Conservation (phyloP, 1,140 invertebrate species). For the Dryas iulia region DNA sequence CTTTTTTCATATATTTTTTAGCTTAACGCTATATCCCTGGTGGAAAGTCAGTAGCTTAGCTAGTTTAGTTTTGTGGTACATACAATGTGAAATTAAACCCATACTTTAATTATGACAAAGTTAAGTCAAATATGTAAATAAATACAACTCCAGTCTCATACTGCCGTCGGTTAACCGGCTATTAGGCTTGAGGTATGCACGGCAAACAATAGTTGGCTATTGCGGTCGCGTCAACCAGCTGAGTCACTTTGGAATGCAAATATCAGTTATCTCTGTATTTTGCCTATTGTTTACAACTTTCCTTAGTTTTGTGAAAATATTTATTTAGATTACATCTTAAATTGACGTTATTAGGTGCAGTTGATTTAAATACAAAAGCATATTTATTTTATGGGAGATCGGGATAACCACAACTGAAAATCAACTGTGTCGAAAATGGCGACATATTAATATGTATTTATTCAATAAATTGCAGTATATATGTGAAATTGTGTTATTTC, state of each 20-base stretch:
- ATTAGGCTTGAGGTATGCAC: conserved; percentile 14
- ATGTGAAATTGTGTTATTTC: no score
- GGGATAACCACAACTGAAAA: no score
- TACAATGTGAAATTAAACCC: no score
- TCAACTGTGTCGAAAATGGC: no score
- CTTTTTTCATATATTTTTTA: no score
- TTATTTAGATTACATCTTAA: background rate
- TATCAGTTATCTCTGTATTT: conserved; percentile 3
- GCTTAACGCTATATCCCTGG: no score
- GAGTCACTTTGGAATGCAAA: conserved; percentile 18
- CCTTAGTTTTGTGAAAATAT: background rate
- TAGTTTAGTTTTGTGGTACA: no score
- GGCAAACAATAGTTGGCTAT: conserved; percentile 4
- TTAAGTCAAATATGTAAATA: background rate
- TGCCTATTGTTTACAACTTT: background rate
- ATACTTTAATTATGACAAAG: background rate
- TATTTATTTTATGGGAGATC: no score
- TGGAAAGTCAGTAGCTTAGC: no score
- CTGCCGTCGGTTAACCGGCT: conserved; percentile 7
- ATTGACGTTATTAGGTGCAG: background rate
- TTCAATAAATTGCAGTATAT: no score
- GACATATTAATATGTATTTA: no score
- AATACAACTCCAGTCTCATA: background rate
- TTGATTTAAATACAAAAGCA: no score
- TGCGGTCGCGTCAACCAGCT: conserved; percentile 12